These are phyloP conservation scores for Thalassarche chlororhynchos DNA, from an alignment of 2,113 vertebrate species.

Conservation along the genomic window DNA sequence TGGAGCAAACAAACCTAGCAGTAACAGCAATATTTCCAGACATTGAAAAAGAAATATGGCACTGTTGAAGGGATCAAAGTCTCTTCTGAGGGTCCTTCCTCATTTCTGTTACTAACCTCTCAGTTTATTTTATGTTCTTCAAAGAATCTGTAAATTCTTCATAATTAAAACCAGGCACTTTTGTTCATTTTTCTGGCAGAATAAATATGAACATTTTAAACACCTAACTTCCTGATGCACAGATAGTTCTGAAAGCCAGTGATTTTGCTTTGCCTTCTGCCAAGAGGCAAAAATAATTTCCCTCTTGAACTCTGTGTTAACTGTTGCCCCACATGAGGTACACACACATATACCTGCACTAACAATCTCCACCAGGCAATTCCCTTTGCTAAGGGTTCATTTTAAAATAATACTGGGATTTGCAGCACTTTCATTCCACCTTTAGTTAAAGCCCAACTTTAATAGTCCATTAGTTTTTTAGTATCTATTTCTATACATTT, in stretches of 20 bases:
- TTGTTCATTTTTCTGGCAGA: background rate
- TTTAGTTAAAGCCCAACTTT: background rate
- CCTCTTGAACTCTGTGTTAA: background rate
- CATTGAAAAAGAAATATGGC: background rate
- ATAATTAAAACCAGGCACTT: background rate
- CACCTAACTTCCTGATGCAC: background rate
- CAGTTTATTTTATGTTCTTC: background rate
- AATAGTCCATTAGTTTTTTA: background rate
- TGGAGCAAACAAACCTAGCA: background rate
- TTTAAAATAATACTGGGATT: background rate
- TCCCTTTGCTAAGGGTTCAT: background rate
- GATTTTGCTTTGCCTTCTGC: background rate
- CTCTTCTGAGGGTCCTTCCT: background rate
- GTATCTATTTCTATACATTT: background rate
- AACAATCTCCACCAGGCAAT: background rate
- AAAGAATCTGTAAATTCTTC: background rate
- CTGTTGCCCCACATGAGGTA: background rate
- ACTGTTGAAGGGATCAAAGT: background rate
- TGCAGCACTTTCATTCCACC: background rate
- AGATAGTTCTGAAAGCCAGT: background rate
- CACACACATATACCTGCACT: background rate
- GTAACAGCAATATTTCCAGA: background rate
- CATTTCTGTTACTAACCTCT: background rate
- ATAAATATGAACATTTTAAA: background rate
- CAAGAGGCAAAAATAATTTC: background rate